Conservation (phyloP, 2,113 vertebrate species). For the Solea solea region DNA sequence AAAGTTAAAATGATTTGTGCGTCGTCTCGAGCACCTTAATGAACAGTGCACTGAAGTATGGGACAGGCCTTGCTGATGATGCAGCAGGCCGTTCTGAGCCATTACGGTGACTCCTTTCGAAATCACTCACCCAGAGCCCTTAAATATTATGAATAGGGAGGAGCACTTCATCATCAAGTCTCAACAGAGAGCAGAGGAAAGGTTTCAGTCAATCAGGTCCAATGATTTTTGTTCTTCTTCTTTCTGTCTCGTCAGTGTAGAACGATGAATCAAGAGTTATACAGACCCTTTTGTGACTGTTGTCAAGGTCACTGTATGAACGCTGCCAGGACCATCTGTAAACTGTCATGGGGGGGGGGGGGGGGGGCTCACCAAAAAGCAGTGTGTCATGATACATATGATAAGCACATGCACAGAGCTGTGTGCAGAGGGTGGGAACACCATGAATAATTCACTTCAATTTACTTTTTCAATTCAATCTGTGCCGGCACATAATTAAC, state of each 20-base stretch:
- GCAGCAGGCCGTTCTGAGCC: slow-evolving; percentile 65
- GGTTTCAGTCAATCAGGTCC: slow-evolving; percentile 64
- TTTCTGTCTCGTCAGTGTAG: slow-evolving; percentile 46
- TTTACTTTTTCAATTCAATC: slow-evolving; percentile 51
- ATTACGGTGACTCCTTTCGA: slow-evolving; percentile 66
- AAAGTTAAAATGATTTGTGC: slow-evolving; percentile 70
- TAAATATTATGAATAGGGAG: slow-evolving; percentile 42
- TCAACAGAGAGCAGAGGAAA: slow-evolving; percentile 49
- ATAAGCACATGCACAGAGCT: slow-evolving; percentile 51
- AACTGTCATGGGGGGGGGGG: slow-evolving; percentile 15
- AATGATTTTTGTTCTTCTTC: slow-evolving; percentile 37
- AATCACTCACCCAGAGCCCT: slow-evolving; percentile 62
- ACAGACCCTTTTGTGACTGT: slow-evolving; percentile 52
- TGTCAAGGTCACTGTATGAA: slow-evolving; percentile 64
- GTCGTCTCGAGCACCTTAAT: slow-evolving; percentile 60
- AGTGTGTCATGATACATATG: slow-evolving; percentile 38
- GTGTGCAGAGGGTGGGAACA: slow-evolving; percentile 53
- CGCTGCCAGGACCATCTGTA: slow-evolving; percentile 66
- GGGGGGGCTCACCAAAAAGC: slow-evolving; percentile 22
- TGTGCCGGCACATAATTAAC: slow-evolving; percentile 58
- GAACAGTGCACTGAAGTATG: slow-evolving; percentile 70
- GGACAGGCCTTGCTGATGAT: slow-evolving; percentile 72
- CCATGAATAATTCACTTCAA: slow-evolving; percentile 65
- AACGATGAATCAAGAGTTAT: slow-evolving; percentile 52
- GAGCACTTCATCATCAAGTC: slow-evolving; percentile 62